Conservation (phyloP, 2,888 invertebrate genomes). For the Ectemnius continuus region DNA sequence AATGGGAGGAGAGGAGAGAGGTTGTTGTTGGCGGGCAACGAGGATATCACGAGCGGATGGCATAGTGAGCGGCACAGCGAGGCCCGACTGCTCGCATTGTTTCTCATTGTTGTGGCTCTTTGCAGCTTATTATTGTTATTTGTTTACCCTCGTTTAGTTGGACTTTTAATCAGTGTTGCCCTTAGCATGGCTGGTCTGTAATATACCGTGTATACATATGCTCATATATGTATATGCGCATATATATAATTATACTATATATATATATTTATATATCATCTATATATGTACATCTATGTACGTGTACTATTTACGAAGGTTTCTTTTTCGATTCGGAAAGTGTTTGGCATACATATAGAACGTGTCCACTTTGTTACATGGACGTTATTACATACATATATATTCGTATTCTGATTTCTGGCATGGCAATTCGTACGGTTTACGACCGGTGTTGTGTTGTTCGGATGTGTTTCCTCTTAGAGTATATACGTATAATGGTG, state of each 20-base stretch:
- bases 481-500: conserved; percentile 33
- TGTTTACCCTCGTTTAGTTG: conserved; percentile 64
- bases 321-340: conserved; percentile 47
- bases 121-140: conserved; percentile 77
- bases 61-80: conserved; percentile 69
- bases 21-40: not conserved
- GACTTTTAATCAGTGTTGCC: conserved; percentile 75
- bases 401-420: conserved; percentile 60
- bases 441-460: conserved; percentile 54
- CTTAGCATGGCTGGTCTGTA: conserved; percentile 77
- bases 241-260: conserved; percentile 1
- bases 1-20: conserved; percentile 5
- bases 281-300: conserved; percentile 26
- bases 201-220: conserved; percentile 50
- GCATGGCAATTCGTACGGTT: conserved; percentile 73
- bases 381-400: conserved; percentile 22
- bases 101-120: conserved; percentile 79
- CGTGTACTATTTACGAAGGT: conserved; percentile 38
- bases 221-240: conserved; percentile 33
- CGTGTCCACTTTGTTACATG: not conserved
- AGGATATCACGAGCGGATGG: conserved; percentile 56
- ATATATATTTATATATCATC: conserved; percentile 26
- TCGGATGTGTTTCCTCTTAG: conserved; percentile 53
- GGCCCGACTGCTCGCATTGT: conserved; percentile 77
- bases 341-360: conserved; percentile 51